A percentile compares a stretch with the other conserved stretches of the same genome.
Conservation (phyloP, 2,888 invertebrate species). For the Halocaridina rubra region DNA sequence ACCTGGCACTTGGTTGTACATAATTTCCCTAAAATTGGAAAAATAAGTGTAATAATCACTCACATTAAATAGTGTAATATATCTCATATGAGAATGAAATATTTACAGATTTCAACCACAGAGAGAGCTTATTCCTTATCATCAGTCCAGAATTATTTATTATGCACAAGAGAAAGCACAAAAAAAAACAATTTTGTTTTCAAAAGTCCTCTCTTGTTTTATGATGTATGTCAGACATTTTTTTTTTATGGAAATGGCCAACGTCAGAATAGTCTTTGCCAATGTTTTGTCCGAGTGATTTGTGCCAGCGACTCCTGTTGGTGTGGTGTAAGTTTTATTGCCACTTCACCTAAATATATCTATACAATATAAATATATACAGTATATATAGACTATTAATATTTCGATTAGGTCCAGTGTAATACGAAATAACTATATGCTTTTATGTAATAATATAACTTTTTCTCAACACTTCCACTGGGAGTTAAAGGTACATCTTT, state of each 20-base stretch:
- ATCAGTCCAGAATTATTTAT: conserved; percentile 12
- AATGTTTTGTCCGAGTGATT: neutral
- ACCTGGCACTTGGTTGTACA: conserved; percentile 42
- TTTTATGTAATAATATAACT: neutral
- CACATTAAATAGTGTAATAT: conserved; percentile 35
- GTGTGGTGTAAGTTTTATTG: conserved; percentile 14
- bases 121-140: conserved; percentile 44
- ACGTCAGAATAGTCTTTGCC: neutral
- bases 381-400: no score
- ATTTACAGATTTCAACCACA: conserved; percentile 37
- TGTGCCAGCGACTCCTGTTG: neutral
- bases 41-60: conserved; percentile 26
- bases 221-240: neutral
- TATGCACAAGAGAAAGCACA: conserved; percentile 41
- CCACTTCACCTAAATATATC: neutral
- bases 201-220: conserved; percentile 6
- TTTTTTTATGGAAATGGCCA: conserved; percentile 2
- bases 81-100: conserved; percentile 25
- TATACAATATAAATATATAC: neutral
- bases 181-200: conserved; percentile 37
- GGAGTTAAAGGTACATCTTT: neutral
- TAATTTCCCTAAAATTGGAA: conserved; percentile 25
- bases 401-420: no score
- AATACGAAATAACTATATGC: neutral
- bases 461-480: neutral